These are phyloP conservation scores for Ennomos quercinarius DNA, from an alignment of 2,888 invertebrate genomes.

Conservation along the genomic window DNA sequence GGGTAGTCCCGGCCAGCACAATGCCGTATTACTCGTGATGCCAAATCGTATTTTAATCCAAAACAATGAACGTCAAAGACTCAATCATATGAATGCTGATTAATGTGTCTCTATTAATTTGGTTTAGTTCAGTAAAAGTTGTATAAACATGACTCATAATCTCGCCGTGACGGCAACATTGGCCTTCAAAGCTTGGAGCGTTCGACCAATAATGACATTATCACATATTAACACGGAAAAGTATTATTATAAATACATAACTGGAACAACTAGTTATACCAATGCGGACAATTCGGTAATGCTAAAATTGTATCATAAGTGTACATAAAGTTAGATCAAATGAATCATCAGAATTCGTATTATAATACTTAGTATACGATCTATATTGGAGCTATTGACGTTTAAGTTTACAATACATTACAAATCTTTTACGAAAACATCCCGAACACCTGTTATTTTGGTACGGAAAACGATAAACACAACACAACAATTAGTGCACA, in stretches of 20 bases:
- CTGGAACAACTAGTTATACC: too few relatives aligned
- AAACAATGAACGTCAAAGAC: conserved; percentile 12
- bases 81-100: conserved; percentile 17
- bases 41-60: conserved; percentile 13
- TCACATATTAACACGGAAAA: conserved; percentile 18
- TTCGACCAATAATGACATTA: conserved; percentile 10
- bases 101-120: conserved; percentile 26
- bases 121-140: conserved; percentile 24
- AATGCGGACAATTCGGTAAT: not conserved
- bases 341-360: conserved; percentile 13
- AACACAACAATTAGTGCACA: conserved; percentile 15
- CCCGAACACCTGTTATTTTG: conserved; percentile 35
- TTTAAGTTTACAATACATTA: conserved; percentile 30
- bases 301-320: conserved; percentile 1
- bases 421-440: conserved; percentile 29
- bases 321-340: conserved; percentile 8
- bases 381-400: conserved; percentile 38
- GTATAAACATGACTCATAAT: conserved; percentile 26
- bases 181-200: conserved; percentile 20
- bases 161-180: conserved; percentile 15
- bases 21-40: not conserved
- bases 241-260: not conserved
- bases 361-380: conserved; percentile 9
- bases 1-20: not conserved
- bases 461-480: conserved; percentile 13